A percentile compares a stretch with the other conserved stretches of the same genome.
Conservation (phyloP, 2,797 vertebrate species). For the Acrossocheilus wenchowensis region DNA sequence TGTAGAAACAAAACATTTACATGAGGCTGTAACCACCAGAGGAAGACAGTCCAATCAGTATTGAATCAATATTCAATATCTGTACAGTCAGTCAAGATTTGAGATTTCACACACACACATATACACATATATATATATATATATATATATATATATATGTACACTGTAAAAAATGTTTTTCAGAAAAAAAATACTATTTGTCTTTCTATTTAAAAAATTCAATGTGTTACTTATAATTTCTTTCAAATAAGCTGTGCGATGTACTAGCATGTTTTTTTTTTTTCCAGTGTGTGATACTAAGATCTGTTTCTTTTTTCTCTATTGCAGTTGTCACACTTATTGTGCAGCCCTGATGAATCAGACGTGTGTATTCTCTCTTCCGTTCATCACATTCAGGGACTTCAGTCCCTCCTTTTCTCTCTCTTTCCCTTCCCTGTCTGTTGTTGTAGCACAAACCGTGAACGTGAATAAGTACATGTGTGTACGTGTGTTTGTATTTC, state of each 20-base stretch:
- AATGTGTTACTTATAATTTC: background rate
- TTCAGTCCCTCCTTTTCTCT: constrained; percentile 58
- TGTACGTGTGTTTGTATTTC: constrained; percentile 84
- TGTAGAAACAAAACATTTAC: background rate
- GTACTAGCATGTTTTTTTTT: background rate
- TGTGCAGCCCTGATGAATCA: constrained; percentile 79
- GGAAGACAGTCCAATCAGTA: background rate
- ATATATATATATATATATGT: no score
- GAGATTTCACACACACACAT: background rate
- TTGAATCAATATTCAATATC: background rate
- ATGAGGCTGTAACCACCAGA: background rate
- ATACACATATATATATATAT: background rate
- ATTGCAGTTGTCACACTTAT: constrained; percentile 84
- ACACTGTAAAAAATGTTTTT: no score
- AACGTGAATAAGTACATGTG: constrained; percentile 61
- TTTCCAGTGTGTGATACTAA: background rate
- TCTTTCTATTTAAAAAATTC: background rate
- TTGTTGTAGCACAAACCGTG: constrained; percentile 82
- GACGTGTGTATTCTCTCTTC: constrained; percentile 73
- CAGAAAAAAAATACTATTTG: no score
- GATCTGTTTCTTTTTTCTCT: constrained; percentile 25
- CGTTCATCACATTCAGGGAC: constrained; percentile 65
- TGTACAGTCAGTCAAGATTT: background rate
- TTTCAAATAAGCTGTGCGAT: background rate
- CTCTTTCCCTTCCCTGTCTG: constrained; percentile 76